Conservation (phyloP, 2,113 vertebrate genomes). For the Plotosus lineatus region DNA sequence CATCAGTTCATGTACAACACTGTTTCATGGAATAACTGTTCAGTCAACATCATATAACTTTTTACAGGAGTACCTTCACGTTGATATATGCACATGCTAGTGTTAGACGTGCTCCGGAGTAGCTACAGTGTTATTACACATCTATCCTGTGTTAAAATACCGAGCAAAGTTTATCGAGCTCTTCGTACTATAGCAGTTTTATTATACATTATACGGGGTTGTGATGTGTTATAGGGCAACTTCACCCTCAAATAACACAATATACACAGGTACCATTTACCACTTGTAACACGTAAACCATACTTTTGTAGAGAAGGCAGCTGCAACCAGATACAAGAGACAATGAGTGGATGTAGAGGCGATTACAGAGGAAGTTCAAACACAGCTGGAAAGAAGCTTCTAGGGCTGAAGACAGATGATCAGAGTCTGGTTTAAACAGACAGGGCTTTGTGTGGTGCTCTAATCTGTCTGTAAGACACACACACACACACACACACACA, state of each 20-base stretch:
- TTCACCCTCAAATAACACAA: neutral
- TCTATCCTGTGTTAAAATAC: neutral
- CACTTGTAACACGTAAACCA: neutral
- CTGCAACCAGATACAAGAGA: neutral
- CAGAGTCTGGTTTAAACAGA: slow-evolving; percentile 8
- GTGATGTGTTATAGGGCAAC: neutral
- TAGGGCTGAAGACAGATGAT: slow-evolving; percentile 14
- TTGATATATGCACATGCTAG: too few species aligned
- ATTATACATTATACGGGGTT: neutral
- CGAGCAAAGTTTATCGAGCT: too few species aligned
- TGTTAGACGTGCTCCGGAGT: too few species aligned
- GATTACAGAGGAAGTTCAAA: neutral
- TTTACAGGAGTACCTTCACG: too few species aligned
- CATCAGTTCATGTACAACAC: too few species aligned
- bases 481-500: slow-evolving; percentile 17
- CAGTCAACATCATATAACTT: too few species aligned
- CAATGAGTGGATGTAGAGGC: neutral
- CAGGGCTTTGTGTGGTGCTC: slow-evolving; percentile 5
- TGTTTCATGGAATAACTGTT: too few species aligned
- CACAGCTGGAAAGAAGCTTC: neutral
- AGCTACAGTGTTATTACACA: neutral
- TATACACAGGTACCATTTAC: too few species aligned
- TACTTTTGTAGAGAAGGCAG: neutral
- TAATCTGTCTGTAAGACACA: neutral
- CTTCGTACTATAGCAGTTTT: neutral